A percentile compares a stretch with the other conserved stretches of the same genome.
Conservation (phyloP, 2,797 vertebrate species). For the Nyctalus aviator region DNA sequence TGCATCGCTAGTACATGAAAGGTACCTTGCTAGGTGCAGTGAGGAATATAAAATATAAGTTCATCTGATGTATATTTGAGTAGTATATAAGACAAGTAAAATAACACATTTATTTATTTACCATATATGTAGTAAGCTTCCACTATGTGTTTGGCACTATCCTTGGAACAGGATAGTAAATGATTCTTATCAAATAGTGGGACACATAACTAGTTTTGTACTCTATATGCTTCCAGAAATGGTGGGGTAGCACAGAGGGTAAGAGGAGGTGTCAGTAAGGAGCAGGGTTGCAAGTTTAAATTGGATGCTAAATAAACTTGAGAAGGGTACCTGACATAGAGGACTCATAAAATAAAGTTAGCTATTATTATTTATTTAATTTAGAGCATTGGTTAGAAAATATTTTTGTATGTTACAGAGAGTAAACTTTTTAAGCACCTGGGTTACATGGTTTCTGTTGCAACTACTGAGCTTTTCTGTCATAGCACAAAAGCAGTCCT, state of each 20-base stretch:
- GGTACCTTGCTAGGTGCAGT: neutral
- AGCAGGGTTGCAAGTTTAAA: neutral
- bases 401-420: neutral
- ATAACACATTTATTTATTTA: neutral
- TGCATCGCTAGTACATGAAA: neutral
- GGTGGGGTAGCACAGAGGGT: neutral
- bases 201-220: neutral
- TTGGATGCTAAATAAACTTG: neutral
- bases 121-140: neutral
- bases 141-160: neutral
- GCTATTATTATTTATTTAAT: neutral
- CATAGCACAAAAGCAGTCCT: neutral
- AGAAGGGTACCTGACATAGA: neutral
- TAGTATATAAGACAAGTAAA: neutral
- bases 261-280: neutral
- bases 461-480: neutral
- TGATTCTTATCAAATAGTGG: neutral
- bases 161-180: neutral
- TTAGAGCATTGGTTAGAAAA: neutral
- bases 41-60: neutral
- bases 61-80: neutral
- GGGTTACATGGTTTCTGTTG: neutral
- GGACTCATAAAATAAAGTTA: neutral
- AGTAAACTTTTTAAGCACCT: neutral
- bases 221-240: neutral